phyloP scores from a whole-genome alignment of 1,140 invertebrate species.

The Cepaea nemoralis region DNA sequence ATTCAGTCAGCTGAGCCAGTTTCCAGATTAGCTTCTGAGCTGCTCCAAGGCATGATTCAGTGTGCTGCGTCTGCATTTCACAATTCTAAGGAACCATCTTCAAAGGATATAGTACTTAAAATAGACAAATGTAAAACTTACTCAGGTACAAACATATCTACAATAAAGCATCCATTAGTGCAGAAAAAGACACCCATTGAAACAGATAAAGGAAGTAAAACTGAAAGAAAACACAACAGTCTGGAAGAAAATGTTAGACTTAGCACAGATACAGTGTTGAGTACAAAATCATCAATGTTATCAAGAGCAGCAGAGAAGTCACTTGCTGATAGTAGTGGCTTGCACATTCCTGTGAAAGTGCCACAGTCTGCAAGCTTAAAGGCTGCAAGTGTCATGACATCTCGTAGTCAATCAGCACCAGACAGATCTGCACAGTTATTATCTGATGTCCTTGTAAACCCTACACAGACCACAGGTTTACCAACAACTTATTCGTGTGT shows the following conservation, averaged over 20 bases:
- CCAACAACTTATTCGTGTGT: neutral
- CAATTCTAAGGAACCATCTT: neutral
- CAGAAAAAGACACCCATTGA: neutral
- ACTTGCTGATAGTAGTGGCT: neutral
- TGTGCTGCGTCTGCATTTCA: neutral
- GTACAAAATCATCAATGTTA: neutral
- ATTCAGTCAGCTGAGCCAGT: neutral
- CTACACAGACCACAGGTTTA: neutral
- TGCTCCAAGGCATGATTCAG: neutral
- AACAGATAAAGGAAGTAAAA: neutral
- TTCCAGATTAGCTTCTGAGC: neutral
- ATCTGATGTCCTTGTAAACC: neutral
- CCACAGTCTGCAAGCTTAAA: neutral
- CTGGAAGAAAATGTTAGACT: neutral
- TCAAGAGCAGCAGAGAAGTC: neutral
- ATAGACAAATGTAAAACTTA: neutral
- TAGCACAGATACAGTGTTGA: neutral
- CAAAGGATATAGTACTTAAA: neutral
- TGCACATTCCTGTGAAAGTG: neutral
- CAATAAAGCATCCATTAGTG: neutral
- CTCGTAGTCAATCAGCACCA: neutral
- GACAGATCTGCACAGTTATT: neutral
- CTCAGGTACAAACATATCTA: neutral
- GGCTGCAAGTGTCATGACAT: neutral
- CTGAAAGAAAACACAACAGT: neutral